Percentiles rank a stretch among this genome's conserved stretches.
These are phyloP conservation scores for Sorex maritimensis DNA, from an alignment of 2,797 vertebrate species.

Conservation along the genomic window DNA sequence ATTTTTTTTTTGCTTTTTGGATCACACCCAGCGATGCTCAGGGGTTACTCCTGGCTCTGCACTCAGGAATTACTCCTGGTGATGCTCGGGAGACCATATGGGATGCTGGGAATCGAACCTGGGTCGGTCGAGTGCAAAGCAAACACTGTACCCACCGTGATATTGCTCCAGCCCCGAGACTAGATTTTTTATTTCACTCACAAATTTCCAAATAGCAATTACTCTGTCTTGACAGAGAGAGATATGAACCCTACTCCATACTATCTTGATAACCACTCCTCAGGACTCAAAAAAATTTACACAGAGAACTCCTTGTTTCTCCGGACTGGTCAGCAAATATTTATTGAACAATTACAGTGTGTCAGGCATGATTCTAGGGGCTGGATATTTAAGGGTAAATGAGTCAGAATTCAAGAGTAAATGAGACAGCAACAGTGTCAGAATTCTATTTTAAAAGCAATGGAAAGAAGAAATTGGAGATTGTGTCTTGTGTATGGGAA, in stretches of 20 bases:
- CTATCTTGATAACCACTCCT: background rate
- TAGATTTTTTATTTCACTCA: background rate
- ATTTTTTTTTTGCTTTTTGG: background rate
- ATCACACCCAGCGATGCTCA: no score
- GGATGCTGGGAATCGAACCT: no score
- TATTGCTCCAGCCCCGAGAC: no score
- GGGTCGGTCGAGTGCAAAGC: no score
- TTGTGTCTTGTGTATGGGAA: background rate
- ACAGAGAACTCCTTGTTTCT: background rate
- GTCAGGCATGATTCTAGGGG: background rate
- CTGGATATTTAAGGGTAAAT: background rate
- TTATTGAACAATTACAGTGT: background rate
- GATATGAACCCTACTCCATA: background rate
- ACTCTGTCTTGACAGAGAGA: background rate
- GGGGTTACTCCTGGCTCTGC: no score
- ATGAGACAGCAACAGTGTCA: no score
- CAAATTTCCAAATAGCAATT: background rate
- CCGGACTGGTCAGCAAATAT: background rate
- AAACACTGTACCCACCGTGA: no score
- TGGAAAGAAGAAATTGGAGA: background rate
- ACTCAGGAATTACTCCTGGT: no score
- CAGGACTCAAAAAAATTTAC: background rate
- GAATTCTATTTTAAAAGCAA: slow-evolving; percentile 7
- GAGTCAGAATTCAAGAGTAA: background rate
- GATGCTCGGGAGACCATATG: no score